phyloP scores from a whole-genome alignment of 2,113 vertebrate species.

The Colossoma macropomum region DNA sequence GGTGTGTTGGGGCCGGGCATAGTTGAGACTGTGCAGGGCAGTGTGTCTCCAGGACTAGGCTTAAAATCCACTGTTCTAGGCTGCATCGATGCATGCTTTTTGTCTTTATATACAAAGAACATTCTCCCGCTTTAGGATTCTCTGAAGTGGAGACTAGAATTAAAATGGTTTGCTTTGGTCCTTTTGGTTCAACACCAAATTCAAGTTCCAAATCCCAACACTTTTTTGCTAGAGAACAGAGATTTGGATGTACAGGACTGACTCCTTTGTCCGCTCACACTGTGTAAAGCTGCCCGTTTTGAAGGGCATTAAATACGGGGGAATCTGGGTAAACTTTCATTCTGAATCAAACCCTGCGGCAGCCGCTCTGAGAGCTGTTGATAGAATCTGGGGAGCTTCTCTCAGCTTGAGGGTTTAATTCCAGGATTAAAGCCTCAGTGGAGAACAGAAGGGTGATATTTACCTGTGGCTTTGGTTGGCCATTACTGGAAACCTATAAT shows the following conservation, averaged over 20 bases:
- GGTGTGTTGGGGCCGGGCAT: too few relatives aligned
- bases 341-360: conserved; percentile 16
- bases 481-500: conserved; percentile 30
- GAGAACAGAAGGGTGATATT: conserved; percentile 31
- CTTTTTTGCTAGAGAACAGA: too few relatives aligned
- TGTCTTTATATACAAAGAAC: too few relatives aligned
- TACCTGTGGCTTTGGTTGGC: conserved; percentile 19
- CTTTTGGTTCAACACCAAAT: too few relatives aligned
- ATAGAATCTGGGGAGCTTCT: conserved; percentile 18
- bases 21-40: too few relatives aligned
- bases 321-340: conserved; percentile 18
- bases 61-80: too few relatives aligned
- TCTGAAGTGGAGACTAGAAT: too few relatives aligned
- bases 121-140: too few relatives aligned
- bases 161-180: too few relatives aligned
- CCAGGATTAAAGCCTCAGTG: conserved; percentile 13
- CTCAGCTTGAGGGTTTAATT: conserved; percentile 43
- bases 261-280: background rate
- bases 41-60: too few relatives aligned
- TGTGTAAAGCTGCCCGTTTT: background rate
- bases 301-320: conserved; percentile 3
- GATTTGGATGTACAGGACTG: background rate
- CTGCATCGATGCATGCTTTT: too few relatives aligned
- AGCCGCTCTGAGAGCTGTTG: conserved; percentile 21
- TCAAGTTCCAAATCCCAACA: too few relatives aligned